Evolutionary conservation across 1,140 invertebrate genomes (phyloP).

Genomic region (Grapholita molesta): DNA sequence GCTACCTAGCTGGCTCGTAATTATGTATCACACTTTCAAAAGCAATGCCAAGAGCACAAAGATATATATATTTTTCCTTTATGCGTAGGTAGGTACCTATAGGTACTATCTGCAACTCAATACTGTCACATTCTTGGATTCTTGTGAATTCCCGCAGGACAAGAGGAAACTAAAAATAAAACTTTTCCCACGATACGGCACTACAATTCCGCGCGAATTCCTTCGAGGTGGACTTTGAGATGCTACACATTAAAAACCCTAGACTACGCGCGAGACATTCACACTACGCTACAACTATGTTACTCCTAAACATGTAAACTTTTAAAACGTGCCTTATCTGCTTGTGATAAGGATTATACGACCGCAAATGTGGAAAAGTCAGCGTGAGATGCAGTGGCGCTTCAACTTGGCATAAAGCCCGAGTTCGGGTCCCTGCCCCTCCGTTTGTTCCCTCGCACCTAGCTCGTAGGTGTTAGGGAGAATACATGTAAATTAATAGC

Average conservation of each 20-base stretch:
- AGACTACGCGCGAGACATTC: constrained; percentile 64
- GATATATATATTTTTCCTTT: not conserved
- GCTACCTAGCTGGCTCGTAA: too few species aligned
- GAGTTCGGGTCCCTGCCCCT: constrained; percentile 38
- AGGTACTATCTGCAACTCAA: not conserved
- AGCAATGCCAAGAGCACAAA: not conserved
- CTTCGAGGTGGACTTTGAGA: constrained; percentile 49
- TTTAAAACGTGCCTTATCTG: constrained; percentile 31
- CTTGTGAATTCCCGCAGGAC: not conserved
- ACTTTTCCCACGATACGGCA: constrained; percentile 29
- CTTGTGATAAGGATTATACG: constrained; percentile 22
- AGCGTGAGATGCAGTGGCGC: constrained; percentile 59
- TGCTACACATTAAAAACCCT: constrained; percentile 63
- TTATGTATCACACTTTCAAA: not conserved
- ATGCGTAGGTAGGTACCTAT: too few species aligned
- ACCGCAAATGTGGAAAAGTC: constrained; percentile 23
- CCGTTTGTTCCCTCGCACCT: constrained; percentile 43
- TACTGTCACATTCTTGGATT: not conserved
- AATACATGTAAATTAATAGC: not conserved
- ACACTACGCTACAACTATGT: constrained; percentile 40
- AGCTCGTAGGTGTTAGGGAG: not conserved
- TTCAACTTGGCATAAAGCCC: constrained; percentile 64
- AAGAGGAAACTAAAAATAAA: not conserved
- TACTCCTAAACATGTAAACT: constrained; percentile 17
- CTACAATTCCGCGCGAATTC: constrained; percentile 46